Base-by-base conservation (phyloP, 2,888 invertebrate genomes). In the Chesias legatella region DNA sequence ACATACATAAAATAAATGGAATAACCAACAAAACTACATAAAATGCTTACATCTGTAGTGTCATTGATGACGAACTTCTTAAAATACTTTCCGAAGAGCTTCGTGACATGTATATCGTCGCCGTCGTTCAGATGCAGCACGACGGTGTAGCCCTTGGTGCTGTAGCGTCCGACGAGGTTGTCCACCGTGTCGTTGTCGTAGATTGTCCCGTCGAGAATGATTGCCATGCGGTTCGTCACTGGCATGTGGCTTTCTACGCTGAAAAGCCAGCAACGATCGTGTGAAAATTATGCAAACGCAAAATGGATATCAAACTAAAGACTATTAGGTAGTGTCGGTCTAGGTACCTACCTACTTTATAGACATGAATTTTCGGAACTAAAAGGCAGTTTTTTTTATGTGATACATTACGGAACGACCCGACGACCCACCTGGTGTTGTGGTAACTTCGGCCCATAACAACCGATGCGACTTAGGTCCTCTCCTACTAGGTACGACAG, bases 171-270 rank as follows among this genome's bases (percentile, higher is more conserved):
- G 8, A 81, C 65, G 26, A 83, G 48, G 0, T 56, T 55, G 43
- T 82, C 82, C 8, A 83, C 57, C 0, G 64, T 53, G 48, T 78
- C 85, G 6, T 83, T 57, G 55, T 84, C 85, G 54, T 63, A 75
- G 11, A 84, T 68, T 7, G 45, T 25, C 0, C 85, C 85, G 43
- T 80, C 74, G 6, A 75, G 41, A 7, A 85, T 31, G 34, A 85
- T 70, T 1, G 73, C 84, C 10, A 85, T 51, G 0, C 73, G 69
- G 44, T 63, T 73, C 0, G 80, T 75, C 28, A 83, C 57, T 6
- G 85, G 80, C 67, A 82, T 52, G 51, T 79, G 78, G 30, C 64
- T 65, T 56, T 85, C 84, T 13, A 82, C 71, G 34, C 85, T 85
- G 58, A 20, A 29, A 8, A 8, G 11, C 25, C 1, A 24, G 6